These are phyloP conservation scores for Brachycybe producta DNA, from an alignment of 2,888 invertebrate genomes.

Conservation along the genomic window DNA sequence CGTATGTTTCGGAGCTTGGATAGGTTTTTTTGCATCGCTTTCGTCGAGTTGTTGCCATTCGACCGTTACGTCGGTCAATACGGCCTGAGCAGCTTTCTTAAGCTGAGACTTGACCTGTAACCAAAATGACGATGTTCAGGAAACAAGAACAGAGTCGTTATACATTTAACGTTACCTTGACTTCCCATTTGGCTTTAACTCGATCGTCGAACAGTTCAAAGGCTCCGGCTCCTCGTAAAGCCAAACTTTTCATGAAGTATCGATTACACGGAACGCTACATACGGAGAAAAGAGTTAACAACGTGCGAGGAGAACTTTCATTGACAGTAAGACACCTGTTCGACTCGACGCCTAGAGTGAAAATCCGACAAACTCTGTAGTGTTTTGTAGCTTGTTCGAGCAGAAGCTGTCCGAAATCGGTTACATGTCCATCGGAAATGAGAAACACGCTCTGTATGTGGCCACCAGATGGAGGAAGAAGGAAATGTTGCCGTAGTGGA, in stretches of 20 bases:
- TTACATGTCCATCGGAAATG: conserved; percentile 18
- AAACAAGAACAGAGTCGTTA: not conserved
- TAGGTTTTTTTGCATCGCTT: not conserved
- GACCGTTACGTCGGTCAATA: conserved; percentile 17
- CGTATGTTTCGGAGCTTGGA: conserved; percentile 18
- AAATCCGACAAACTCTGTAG: conserved; percentile 14
- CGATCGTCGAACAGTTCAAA: conserved; percentile 16
- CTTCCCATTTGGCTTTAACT: conserved; percentile 7
- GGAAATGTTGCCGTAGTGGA: conserved; percentile 9
- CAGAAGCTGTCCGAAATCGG: not conserved
- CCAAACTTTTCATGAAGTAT: conserved; percentile 15
- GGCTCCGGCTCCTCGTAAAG: conserved; percentile 14
- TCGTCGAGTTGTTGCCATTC: conserved; percentile 20
- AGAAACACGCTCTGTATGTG: conserved; percentile 14
- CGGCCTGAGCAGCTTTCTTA: conserved; percentile 15
- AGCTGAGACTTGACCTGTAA: conserved; percentile 12
- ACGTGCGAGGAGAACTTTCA: too few relatives aligned
- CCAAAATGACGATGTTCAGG: not conserved
- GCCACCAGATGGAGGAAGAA: conserved; percentile 7
- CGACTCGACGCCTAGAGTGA: conserved; percentile 16
- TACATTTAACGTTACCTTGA: conserved; percentile 2
- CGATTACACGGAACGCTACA: conserved; percentile 12
- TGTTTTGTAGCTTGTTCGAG: not conserved
- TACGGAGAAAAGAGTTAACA: too few relatives aligned
- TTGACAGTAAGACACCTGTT: not conserved